phyloP scores from a whole-genome alignment of 2,113 vertebrate species.

The Microtus ochrogaster region DNA sequence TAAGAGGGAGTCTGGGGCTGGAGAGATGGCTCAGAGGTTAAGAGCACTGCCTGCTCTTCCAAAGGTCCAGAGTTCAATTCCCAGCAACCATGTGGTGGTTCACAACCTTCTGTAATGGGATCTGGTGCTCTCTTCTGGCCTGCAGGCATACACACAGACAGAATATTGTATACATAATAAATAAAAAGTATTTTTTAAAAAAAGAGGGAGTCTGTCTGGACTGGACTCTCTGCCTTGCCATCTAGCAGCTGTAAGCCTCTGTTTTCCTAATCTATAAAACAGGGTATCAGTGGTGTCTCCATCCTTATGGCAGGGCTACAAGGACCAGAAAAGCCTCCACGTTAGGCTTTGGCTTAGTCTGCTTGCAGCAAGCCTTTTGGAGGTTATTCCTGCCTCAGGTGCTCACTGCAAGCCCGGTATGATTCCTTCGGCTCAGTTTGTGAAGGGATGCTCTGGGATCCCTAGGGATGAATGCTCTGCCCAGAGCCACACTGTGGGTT shows the following conservation, averaged over 20 bases:
- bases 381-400: neutral
- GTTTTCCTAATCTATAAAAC: neutral
- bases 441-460: neutral
- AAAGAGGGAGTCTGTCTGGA: neutral
- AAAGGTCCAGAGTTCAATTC: too few relatives aligned
- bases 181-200: too few relatives aligned
- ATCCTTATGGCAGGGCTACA: neutral
- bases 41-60: too few relatives aligned
- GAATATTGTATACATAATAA: too few relatives aligned
- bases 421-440: neutral
- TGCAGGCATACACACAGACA: too few relatives aligned
- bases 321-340: neutral
- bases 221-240: neutral
- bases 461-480: neutral
- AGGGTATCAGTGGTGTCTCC: neutral
- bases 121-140: too few relatives aligned
- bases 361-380: rapidly evolving
- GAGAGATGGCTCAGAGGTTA: too few relatives aligned
- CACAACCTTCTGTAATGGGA: too few relatives aligned
- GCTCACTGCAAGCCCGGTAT: rapidly evolving
- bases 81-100: too few relatives aligned
- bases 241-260: neutral
- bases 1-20: neutral
- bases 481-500: neutral
- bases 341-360: neutral